These are phyloP conservation scores for Operophtera brumata DNA, from an alignment of 2,888 invertebrate genomes.

Conservation along the genomic window DNA sequence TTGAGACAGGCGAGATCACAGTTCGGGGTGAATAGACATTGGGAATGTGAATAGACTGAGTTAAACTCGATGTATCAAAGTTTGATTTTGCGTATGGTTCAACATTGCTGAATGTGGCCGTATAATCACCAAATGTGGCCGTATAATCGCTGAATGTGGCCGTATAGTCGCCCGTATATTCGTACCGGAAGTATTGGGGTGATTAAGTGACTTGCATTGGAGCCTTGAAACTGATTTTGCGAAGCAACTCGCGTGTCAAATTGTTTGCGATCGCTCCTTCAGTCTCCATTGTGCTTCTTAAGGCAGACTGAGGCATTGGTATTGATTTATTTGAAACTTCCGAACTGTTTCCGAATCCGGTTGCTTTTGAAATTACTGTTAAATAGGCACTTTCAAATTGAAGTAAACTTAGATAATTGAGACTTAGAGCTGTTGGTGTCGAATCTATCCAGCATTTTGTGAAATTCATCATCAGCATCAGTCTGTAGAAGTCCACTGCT, in stretches of 20 bases:
- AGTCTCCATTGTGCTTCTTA: constrained; percentile 13
- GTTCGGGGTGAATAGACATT: too few relatives aligned
- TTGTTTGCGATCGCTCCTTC: constrained; percentile 28
- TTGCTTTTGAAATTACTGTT: neutral
- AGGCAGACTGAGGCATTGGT: constrained; percentile 11
- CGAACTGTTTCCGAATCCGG: neutral
- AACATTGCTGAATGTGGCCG: neutral
- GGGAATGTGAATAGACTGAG: too few relatives aligned
- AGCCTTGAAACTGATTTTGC: constrained; percentile 38
- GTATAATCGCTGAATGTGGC: neutral
- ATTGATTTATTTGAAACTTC: constrained; percentile 16
- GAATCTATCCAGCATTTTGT: too few relatives aligned
- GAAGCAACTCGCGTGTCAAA: constrained; percentile 38
- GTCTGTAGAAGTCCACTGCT: too few relatives aligned
- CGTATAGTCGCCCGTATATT: neutral
- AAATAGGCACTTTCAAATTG: neutral
- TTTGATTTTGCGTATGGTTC: too few relatives aligned
- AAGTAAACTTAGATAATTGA: too few relatives aligned
- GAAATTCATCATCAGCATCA: too few relatives aligned
- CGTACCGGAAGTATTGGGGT: constrained; percentile 30
- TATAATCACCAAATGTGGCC: neutral
- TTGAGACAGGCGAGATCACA: too few relatives aligned
- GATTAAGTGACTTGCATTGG: constrained; percentile 49
- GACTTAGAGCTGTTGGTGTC: too few relatives aligned
- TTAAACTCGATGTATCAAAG: too few relatives aligned